Evolutionary conservation across 2,113 vertebrate genomes (phyloP).

Genomic region (Ranitomeya imitator): DNA sequence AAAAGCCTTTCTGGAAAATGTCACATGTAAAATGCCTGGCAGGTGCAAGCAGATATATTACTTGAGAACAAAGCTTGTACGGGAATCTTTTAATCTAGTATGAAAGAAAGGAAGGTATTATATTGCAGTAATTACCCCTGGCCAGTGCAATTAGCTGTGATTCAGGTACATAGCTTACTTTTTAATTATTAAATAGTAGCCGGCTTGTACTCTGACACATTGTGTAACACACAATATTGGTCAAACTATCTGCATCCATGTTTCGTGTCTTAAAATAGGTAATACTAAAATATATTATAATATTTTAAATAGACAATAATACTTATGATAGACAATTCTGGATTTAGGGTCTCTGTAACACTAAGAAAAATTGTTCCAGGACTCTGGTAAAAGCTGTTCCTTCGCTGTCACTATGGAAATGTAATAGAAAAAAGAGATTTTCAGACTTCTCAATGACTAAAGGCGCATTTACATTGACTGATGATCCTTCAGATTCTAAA

Average conservation of each 20-base stretch:
- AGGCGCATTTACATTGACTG: no score
- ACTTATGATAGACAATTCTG: not conserved
- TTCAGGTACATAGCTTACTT: conserved; percentile 22
- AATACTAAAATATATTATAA: not conserved
- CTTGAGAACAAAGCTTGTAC: conserved; percentile 41
- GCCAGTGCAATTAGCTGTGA: conserved; percentile 35
- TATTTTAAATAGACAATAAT: not conserved
- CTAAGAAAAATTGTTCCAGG: no score
- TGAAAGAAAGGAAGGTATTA: conserved; percentile 50
- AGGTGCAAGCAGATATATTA: conserved; percentile 55
- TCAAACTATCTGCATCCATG: not conserved
- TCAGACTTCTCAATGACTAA: no score
- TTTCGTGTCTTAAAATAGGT: not conserved
- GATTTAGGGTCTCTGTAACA: no score
- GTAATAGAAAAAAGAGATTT: no score
- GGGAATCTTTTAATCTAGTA: conserved; percentile 46
- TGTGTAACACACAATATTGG: not conserved
- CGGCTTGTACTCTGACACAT: not conserved
- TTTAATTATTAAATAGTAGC: not conserved
- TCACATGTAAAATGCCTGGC: conserved; percentile 46
- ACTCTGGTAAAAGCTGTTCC: no score
- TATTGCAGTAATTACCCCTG: conserved; percentile 52
- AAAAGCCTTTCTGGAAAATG: conserved; percentile 33
- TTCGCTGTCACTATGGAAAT: no score
- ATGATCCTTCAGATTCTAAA: no score